A percentile compares a stretch with the other conserved stretches of the same genome.
Evolutionary conservation across 2,797 vertebrate genomes (phyloP).

Genomic region (Microtus agrestis): DNA sequence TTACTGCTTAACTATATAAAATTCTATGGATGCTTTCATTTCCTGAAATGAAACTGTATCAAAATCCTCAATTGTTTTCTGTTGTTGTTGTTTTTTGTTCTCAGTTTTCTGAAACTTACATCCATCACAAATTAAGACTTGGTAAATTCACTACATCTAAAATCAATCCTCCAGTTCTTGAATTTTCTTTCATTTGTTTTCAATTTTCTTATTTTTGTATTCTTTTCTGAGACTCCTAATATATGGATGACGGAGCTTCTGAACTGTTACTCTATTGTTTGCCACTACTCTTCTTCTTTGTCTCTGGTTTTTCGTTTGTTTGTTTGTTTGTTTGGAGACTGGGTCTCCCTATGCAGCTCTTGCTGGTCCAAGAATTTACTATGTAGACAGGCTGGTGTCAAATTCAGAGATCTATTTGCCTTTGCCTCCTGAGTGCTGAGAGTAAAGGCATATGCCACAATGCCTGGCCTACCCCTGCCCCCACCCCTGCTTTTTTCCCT

Average conservation of each 20-base stretch:
- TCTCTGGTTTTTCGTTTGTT: not conserved
- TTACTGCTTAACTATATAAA: not conserved
- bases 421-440: not conserved
- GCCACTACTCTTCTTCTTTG: not conserved
- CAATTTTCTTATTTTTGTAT: conserved; percentile 22
- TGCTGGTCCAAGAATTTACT: not conserved
- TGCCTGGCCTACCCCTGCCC: not conserved
- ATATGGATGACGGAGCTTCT: not conserved
- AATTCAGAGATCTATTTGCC: not conserved
- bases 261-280: not conserved
- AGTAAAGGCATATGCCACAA: not conserved
- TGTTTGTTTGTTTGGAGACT: not conserved
- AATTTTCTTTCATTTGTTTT: not conserved
- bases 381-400: not conserved
- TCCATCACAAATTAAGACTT: not conserved
- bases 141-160: not conserved
- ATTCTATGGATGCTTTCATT: conserved; percentile 31
- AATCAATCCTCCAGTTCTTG: conserved; percentile 22
- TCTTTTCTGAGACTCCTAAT: conserved; percentile 8
- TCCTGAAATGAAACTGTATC: conserved; percentile 47
- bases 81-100: not conserved
- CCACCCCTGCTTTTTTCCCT: not conserved
- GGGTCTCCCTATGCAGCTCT: not conserved
- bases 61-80: not conserved
- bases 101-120: not conserved